Conservation (phyloP, 2,888 invertebrate species). For the Brachycybe producta region DNA sequence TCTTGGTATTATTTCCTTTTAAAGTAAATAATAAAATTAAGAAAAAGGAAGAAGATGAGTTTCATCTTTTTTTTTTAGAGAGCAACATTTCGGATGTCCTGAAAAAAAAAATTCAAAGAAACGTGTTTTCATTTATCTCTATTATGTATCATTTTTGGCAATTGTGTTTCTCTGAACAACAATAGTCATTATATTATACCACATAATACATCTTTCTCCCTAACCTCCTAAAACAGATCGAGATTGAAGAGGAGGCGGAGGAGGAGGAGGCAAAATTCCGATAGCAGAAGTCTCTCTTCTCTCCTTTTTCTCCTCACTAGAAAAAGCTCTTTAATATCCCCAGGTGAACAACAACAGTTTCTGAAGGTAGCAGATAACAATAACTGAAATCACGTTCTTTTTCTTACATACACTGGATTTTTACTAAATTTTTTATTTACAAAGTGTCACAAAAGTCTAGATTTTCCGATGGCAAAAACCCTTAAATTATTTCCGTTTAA, state of each 20-base stretch:
- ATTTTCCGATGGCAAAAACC: no score
- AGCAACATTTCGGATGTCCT: no score
- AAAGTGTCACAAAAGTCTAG: no score
- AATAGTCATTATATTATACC: slow-evolving; percentile 9
- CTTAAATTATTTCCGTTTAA: no score
- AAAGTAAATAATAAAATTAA: no score
- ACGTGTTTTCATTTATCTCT: slow-evolving; percentile 14
- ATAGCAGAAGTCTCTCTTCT: no score
- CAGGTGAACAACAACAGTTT: slow-evolving; percentile 10
- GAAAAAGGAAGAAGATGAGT: no score
- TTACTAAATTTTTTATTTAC: no score
- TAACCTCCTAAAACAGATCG: neutral
- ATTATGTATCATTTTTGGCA: slow-evolving; percentile 11
- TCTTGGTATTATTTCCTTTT: no score
- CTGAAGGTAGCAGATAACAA: slow-evolving; percentile 1
- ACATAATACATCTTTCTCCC: neutral
- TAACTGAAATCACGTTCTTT: neutral
- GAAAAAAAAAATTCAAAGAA: no score
- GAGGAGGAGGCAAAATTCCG: neutral
- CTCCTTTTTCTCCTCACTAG: no score
- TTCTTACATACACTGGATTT: slow-evolving; percentile 2
- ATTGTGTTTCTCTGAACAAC: slow-evolving; percentile 13
- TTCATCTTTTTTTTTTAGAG: no score
- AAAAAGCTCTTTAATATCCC: slow-evolving; percentile 11
- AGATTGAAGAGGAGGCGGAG: neutral